Evolutionary conservation across 2,797 vertebrate genomes (phyloP).

Genomic region (Acanthis flammea): DNA sequence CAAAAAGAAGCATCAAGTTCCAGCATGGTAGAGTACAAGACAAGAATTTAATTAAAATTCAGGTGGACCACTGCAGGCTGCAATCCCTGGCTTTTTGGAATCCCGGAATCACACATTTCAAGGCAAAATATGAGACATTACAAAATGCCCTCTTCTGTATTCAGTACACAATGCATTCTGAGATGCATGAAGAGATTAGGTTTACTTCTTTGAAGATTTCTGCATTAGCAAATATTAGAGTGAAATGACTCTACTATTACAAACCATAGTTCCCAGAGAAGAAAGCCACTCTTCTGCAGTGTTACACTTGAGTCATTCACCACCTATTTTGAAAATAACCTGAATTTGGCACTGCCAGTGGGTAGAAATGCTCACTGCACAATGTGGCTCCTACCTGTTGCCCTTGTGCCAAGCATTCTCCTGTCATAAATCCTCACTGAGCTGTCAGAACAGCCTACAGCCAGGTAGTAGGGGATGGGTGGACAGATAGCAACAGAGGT

Average conservation of each 20-base stretch:
- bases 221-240: background rate
- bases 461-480: slow-evolving; percentile 92
- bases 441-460: slow-evolving; percentile 97
- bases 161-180: background rate
- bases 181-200: background rate
- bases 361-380: background rate
- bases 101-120: background rate
- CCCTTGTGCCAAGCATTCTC: slow-evolving; percentile 95
- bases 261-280: background rate
- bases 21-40: background rate
- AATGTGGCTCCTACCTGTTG: slow-evolving; percentile 81
- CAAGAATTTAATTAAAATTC: background rate
- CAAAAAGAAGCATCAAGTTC: background rate
- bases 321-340: background rate
- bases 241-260: background rate
- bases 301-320: background rate
- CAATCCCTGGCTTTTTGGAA: background rate
- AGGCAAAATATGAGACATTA: background rate
- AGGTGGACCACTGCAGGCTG: background rate
- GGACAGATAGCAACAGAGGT: slow-evolving; percentile 97
- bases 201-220: background rate
- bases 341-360: background rate
- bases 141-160: background rate
- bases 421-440: slow-evolving; percentile 96
- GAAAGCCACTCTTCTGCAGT: background rate